Conservation (phyloP, 2,797 vertebrate species). For the Darevskia mixta region DNA sequence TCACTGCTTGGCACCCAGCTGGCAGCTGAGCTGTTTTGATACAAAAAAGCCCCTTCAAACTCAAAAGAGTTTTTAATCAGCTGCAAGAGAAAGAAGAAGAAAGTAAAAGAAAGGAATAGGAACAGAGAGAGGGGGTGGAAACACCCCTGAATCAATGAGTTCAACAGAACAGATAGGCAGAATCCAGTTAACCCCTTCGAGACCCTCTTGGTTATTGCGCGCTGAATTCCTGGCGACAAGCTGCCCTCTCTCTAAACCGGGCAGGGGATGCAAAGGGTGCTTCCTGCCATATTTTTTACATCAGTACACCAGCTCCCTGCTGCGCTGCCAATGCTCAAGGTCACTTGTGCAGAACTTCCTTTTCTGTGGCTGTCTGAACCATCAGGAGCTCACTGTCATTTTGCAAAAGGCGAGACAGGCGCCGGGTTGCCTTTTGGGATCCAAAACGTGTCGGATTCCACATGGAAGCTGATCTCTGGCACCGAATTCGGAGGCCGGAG, state of each 20-base stretch:
- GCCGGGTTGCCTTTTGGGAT: background rate
- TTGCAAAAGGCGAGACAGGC: background rate
- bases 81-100: conserved; percentile 69
- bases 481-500: background rate
- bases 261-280: background rate
- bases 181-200: conserved; percentile 65
- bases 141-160: conserved; percentile 67
- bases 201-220: background rate
- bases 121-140: conserved; percentile 52
- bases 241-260: conserved; percentile 21
- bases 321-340: background rate
- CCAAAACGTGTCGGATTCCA: background rate
- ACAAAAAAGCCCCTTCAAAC: conserved; percentile 67
- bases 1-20: conserved; percentile 74
- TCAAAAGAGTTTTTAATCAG: conserved; percentile 76
- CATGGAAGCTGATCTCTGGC: background rate
- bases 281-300: background rate
- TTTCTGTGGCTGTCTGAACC: conserved; percentile 18
- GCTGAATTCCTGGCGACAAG: background rate
- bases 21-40: conserved; percentile 73
- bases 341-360: conserved; percentile 17
- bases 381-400: background rate
- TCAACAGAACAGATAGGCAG: conserved; percentile 39
- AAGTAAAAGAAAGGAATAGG: conserved; percentile 66
- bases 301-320: background rate